Evolutionary conservation across 2,888 invertebrate species (phyloP), one percentile per base, ranked within the genome.

Genomic region (Hemicrepidius hirtus): DNA sequence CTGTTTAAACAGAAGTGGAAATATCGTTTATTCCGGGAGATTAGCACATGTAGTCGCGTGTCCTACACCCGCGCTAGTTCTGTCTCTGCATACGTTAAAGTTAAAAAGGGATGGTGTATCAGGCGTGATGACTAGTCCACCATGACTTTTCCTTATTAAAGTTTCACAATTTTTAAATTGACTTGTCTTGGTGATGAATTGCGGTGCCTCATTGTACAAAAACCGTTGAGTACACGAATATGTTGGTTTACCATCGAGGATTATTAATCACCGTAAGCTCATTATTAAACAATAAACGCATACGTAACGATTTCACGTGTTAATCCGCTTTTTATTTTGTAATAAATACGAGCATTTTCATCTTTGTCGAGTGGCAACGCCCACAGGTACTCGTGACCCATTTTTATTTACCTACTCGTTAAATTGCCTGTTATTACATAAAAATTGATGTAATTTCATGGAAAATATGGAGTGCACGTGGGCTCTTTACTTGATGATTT

Each of bases 1-100:
- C 53, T 41, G 41, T 68, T 68, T 68, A 63, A 65, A 64, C 35
- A 57, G 49, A 53, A 72, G 68, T 64, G 37, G 68, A 68, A 67
- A 67, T 72, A 57, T 65, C 65, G 18, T 71, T 62, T 66, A 66
- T 68, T 53, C 62, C 62, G 24, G 24, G 50, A 46, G 63, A 63
- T 66, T 53, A 65, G 35, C 21, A 32, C 40, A 20, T 21, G 16
- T 20, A 12, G 60, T 60, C 41, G 40, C 37, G 32, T 35, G 32
- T 16, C 20, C 18, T 10, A 40, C 40, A 40, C 46, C 46, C 10
- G 18, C 5, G 9, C 46, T 46, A 20, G 2, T 46, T 40, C n/a
- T 37, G 13, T 60, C 40, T 41, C 21, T 40, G 12, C 41, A 40
- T n/a, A 41, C 37, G 37, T 0, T 10, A 37, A 37, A 37, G 57